Evolutionary conservation across 2,113 vertebrate species (phyloP).

Genomic region (Epinephelus lanceolatus): DNA sequence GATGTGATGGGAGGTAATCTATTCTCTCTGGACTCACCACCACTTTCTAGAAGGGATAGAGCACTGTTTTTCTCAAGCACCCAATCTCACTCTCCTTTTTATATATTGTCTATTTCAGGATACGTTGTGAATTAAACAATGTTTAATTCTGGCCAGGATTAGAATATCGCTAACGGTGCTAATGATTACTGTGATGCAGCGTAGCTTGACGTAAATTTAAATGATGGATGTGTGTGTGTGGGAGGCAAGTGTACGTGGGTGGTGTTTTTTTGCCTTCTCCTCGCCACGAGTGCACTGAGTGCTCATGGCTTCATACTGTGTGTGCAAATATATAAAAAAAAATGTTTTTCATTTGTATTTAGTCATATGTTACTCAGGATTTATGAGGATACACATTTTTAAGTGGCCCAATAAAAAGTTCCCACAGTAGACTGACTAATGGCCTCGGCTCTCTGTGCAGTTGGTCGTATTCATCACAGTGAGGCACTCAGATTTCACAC

Average conservation of each 20-base stretch:
- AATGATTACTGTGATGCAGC: conserved; percentile 39
- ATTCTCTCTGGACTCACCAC: conserved; percentile 24
- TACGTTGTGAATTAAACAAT: conserved; percentile 19
- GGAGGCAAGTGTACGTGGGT: conserved; percentile 68
- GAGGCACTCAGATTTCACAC: not conserved
- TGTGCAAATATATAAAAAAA: not conserved
- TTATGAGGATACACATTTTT: conserved; percentile 13
- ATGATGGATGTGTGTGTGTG: conserved; percentile 65
- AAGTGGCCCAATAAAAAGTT: conserved; percentile 2
- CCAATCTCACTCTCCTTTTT: not conserved
- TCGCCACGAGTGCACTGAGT: conserved; percentile 48
- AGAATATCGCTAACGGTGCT: conserved; percentile 34
- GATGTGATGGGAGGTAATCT: conserved; percentile 56
- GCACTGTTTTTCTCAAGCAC: conserved; percentile 22
- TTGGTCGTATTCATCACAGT: conserved; percentile 11
- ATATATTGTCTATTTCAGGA: conserved; percentile 10
- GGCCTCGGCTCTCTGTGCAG: conserved; percentile 1
- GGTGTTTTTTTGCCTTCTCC: conserved; percentile 67
- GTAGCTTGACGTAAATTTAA: conserved; percentile 62
- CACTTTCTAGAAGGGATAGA: conserved; percentile 45
- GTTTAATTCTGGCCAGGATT: conserved; percentile 26
- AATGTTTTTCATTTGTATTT: conserved; percentile 35
- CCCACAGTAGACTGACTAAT: not conserved
- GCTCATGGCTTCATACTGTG: conserved; percentile 42
- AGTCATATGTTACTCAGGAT: conserved; percentile 27